Evolutionary conservation across 2,797 vertebrate species (phyloP).

Genomic region (Pseudomugil gertrudae): DNA sequence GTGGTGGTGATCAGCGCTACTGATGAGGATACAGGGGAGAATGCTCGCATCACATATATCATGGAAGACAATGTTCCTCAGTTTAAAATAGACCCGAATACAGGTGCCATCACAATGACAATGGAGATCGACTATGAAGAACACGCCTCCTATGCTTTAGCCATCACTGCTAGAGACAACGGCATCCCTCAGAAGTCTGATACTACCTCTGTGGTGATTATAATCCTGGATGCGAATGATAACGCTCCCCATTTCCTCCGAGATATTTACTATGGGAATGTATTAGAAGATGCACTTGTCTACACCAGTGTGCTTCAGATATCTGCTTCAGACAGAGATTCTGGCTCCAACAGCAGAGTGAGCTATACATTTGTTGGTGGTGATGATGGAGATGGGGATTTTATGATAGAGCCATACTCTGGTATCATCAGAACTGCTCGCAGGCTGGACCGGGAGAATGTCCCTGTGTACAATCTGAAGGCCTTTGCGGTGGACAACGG

Average conservation of each 20-base stretch:
- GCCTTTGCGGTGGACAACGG: slow-evolving; percentile 93
- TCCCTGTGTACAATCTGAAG: slow-evolving; percentile 89
- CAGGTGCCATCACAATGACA: slow-evolving; percentile 90
- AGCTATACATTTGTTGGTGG: slow-evolving; percentile 93
- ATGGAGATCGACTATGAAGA: slow-evolving; percentile 96
- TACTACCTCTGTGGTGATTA: slow-evolving; percentile 94
- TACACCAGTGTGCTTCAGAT: slow-evolving; percentile 95
- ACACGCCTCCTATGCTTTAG: slow-evolving; percentile 92
- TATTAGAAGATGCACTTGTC: slow-evolving; percentile 90
- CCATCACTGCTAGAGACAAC: slow-evolving; percentile 93
- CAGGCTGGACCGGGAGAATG: slow-evolving; percentile 93
- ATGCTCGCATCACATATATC: slow-evolving; percentile 92
- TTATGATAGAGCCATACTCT: slow-evolving; percentile 91
- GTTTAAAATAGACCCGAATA: slow-evolving; percentile 92
- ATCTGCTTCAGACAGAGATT: slow-evolving; percentile 92
- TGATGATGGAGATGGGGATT: slow-evolving; percentile 94
- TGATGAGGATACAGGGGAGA: slow-evolving; percentile 96
- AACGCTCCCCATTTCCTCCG: slow-evolving; percentile 89
- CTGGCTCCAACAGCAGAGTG: slow-evolving; percentile 89
- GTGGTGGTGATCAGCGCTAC: slow-evolving; percentile 91
- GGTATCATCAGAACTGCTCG: slow-evolving; percentile 93
- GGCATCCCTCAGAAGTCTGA: slow-evolving; percentile 97
- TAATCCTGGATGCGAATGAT: slow-evolving; percentile 93
- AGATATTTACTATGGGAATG: slow-evolving; percentile 89
- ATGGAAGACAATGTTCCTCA: slow-evolving; percentile 95